Evolutionary conservation across 1,140 invertebrate genomes (phyloP).

Genomic region (Tetragonula clypearis): DNA sequence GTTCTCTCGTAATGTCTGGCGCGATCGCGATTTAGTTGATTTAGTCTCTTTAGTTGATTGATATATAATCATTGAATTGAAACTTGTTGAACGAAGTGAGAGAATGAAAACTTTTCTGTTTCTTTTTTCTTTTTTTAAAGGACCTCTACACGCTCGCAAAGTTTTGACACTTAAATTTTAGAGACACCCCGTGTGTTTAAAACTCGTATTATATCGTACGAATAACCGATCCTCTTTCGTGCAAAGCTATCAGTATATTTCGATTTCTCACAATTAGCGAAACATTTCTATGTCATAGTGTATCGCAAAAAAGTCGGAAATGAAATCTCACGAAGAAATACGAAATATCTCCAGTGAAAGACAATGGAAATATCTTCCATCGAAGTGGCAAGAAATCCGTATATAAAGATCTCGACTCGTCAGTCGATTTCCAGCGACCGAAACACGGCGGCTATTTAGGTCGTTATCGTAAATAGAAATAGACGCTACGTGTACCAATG

Average conservation of each 20-base stretch:
- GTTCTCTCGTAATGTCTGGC: no score
- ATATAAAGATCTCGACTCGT: neutral
- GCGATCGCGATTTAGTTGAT: no score
- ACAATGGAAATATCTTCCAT: neutral
- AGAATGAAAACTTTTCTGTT: no score
- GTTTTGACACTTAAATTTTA: no score
- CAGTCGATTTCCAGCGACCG: neutral
- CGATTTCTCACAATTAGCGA: neutral
- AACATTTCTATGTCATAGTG: neutral
- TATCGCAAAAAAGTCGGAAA: neutral
- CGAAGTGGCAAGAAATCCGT: neutral
- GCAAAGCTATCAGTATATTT: neutral
- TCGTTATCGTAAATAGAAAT: constrained; percentile 33
- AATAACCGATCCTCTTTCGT: neutral
- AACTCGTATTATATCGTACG: no score
- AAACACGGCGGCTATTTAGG: neutral
- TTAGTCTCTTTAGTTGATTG: no score
- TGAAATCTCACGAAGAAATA: neutral
- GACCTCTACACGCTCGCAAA: no score
- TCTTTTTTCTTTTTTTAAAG: no score
- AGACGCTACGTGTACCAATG: neutral
- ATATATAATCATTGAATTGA: no score
- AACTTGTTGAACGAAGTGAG: no score
- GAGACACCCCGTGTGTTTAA: no score
- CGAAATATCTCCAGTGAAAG: neutral